Base-by-base conservation (phyloP, 92 coral and sea anemone genomes). In the Anthopleura xanthogrammica region DNA sequence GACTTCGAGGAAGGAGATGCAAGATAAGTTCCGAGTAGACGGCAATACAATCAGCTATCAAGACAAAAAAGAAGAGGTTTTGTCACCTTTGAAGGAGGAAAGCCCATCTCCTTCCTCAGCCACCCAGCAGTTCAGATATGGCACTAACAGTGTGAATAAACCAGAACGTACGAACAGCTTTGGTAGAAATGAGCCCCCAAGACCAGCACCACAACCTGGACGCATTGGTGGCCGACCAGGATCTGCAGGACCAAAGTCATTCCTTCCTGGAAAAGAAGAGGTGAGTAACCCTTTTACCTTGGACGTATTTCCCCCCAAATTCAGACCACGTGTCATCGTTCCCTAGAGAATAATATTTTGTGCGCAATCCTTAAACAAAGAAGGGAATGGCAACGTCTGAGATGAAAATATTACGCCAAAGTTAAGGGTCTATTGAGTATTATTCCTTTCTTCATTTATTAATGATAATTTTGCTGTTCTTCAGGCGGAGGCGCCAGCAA, bases 1-100 rank as follows among this genome's bases (percentile, higher is more conserved):
- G 46, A 78, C 85, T 55, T 93, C 98, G 3, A 87, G 98, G 41
- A 90, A 88, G 62, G 98, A 93, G 72, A 88, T 89, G 83, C 90
- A 89, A 41, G 94, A 90, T 5, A 93, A 89, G 89, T 72, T 93
- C 19, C 83, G 73, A 73, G 50, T 93, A 19, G 86, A 83, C 3
- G 86, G 86, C 2, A 57, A 75, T 60, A 22, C 75, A 16, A 73
- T 83, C 56, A 83, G 75, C 20, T 57, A 56, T n/a, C 50, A 57
- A 20, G 80, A 83, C n/a, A 39, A 75, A 8, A 73, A 73, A 9
- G 80, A 73, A 8, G 86, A 52, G 16, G 60, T 56, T 0, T 58
- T 85, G 70, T 85, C 88, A 12, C 88, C 88, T 19, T 68, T 85
- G 56, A 84, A 84, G 36, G 83, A 78, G 68, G 88, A 85, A 55